These are phyloP conservation scores for Delphinus delphis DNA, from an alignment of 2,113 vertebrate genomes.

Conservation along the genomic window DNA sequence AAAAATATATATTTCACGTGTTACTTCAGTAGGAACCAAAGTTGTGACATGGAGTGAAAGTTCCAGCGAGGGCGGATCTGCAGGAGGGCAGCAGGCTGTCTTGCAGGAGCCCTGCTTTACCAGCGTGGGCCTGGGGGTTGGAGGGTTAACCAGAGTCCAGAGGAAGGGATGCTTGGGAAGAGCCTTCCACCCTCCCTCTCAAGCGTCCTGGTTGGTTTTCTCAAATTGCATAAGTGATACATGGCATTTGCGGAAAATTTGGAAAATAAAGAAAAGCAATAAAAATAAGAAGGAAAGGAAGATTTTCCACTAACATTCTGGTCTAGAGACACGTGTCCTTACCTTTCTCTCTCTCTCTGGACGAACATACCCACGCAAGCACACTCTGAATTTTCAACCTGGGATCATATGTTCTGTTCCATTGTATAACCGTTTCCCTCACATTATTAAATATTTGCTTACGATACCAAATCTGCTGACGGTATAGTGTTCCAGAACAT, in stretches of 20 bases:
- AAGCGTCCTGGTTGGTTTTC: neutral
- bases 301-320: fast-evolving
- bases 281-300: neutral
- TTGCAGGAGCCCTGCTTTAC: fast-evolving
- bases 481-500: fast-evolving
- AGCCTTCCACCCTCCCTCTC: neutral
- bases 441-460: fast-evolving
- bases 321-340: fast-evolving
- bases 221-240: neutral
- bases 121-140: fast-evolving
- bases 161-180: neutral
- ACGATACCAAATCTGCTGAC: fast-evolving
- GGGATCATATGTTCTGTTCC: fast-evolving
- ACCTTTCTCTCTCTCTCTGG: fast-evolving
- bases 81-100: fast-evolving
- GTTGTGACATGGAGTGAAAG: fast-evolving
- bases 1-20: fast-evolving
- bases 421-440: fast-evolving
- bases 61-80: fast-evolving
- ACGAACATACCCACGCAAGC: fast-evolving
- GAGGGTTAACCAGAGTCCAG: neutral
- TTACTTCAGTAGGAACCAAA: fast-evolving
- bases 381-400: fast-evolving
- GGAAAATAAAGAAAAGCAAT: neutral
- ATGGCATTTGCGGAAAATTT: neutral